Evolutionary conservation across 2,113 vertebrate genomes (phyloP).

Genomic region (Neotragus moschatus): DNA sequence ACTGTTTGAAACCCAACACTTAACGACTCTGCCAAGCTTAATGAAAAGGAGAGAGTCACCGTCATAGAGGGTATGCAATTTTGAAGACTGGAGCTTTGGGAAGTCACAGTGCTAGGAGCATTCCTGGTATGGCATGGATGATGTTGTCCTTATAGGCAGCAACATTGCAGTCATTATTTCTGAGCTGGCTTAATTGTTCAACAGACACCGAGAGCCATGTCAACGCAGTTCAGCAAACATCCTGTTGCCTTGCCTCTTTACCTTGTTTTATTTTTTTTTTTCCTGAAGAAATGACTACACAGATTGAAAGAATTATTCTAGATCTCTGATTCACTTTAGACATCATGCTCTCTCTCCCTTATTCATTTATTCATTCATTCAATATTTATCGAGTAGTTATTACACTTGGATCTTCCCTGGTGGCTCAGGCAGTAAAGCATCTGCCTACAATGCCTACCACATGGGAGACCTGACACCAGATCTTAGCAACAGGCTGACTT

Average conservation of each 20-base stretch:
- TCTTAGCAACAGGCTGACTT: neutral
- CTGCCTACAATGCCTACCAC: no score
- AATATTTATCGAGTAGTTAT: neutral
- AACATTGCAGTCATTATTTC: neutral
- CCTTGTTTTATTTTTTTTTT: neutral
- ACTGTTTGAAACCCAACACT: neutral
- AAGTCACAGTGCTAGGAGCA: neutral
- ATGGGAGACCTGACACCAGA: neutral
- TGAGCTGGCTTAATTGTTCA: constrained; percentile 3
- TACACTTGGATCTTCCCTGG: no score
- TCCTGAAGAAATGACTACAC: neutral
- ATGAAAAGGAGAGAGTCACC: neutral
- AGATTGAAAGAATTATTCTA: neutral
- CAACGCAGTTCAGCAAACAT: neutral
- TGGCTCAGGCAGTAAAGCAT: no score
- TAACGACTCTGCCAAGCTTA: neutral
- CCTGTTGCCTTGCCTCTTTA: neutral
- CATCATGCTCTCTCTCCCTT: neutral
- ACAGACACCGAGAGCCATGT: neutral
- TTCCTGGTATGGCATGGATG: neutral
- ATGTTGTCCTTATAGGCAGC: neutral
- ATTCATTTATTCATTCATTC: neutral
- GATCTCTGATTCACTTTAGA: neutral
- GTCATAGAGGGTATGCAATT: neutral
- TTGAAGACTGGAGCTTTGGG: neutral